Evolutionary conservation across 2,797 vertebrate genomes (phyloP), one percentile per base, ranked within the genome.

Genomic region (Babyrousa celebensis): DNA sequence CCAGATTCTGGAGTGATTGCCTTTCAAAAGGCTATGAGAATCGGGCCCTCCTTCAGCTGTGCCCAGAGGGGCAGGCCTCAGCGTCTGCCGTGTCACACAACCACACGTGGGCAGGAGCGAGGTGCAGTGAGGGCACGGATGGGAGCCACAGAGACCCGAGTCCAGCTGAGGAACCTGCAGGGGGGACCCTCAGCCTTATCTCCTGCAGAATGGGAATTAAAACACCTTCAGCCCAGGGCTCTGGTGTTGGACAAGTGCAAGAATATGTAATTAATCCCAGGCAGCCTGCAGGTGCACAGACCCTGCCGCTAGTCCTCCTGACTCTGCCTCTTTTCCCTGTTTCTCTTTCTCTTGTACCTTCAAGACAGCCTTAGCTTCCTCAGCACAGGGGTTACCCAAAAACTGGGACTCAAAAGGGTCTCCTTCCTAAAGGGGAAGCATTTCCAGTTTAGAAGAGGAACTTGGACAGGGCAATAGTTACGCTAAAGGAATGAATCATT

Each of bases 381-480:
- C 9, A n/a, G 58, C 12, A 36, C 32, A 48, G 1, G 40, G 25
- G 14, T 74, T 12, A 56, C 79, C 58, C 74, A 89, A 92, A 74
- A 32, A 56, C 68, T 8, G 23, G 87, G 6, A 52, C 40, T 79
- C 62, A 65, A 40, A 93, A 62, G n/a, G 11, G 29, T 60, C 58
- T 91, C 52, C 70, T 75, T 85, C 27, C 23, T 63, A 43, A 36
- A 89, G 87, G 14, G 5, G 21, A 65, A 62, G 40, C 14, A 11
- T 52, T 60, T 52, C 36, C 27, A 56, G 79, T 84, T 93, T 48
- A 93, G 77, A 88, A 95, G 12, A 78, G 62, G 68, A 85, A 80
- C 32, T 23, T 84, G n/a, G 48, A 43, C 25, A 80, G 87, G 43
- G 7, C 36, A 80, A 56, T 5, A 36, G 56, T 75, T 29, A 89